Conservation (phyloP, 2,888 invertebrate species). For the Epistrophe eligans region DNA sequence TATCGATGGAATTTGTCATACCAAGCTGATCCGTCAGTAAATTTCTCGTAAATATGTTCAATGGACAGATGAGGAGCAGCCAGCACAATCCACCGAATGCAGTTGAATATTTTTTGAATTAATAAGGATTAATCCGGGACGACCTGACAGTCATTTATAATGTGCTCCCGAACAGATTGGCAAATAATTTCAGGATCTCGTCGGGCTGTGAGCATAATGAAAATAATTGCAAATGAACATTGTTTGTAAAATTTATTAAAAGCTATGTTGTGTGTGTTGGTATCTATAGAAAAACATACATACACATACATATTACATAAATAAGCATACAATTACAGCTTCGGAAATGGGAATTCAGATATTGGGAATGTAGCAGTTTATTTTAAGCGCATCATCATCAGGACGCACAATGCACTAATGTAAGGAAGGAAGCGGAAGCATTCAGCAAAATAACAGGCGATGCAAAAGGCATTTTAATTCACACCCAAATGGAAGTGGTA, state of each 20-base stretch:
- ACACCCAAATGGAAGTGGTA: slow-evolving; percentile 43
- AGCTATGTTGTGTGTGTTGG: background rate
- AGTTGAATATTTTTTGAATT: slow-evolving; percentile 71
- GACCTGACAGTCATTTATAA: slow-evolving; percentile 70
- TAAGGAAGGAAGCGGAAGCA: slow-evolving; percentile 34
- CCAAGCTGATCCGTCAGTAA: slow-evolving; percentile 66
- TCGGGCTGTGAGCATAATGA: slow-evolving; percentile 64
- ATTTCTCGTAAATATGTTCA: slow-evolving; percentile 61
- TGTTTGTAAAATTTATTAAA: slow-evolving; percentile 73
- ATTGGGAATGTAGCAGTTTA: slow-evolving; percentile 22
- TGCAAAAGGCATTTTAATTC: slow-evolving; percentile 66
- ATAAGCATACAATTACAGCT: too few species aligned
- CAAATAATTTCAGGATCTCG: slow-evolving; percentile 63
- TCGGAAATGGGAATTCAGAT: slow-evolving; percentile 41
- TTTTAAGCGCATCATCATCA: slow-evolving; percentile 30
- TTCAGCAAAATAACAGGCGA: slow-evolving; percentile 34
- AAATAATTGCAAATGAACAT: slow-evolving; percentile 73
- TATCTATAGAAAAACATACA: background rate
- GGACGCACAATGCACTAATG: background rate
- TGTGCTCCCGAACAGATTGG: slow-evolving; percentile 71
- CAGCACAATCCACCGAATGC: slow-evolving; percentile 1
- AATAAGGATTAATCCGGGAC: slow-evolving; percentile 71
- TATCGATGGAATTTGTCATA: slow-evolving; percentile 70
- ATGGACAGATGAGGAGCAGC: background rate
- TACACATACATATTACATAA: too few species aligned